Evolutionary conservation across 1,140 invertebrate species (phyloP).

Genomic region (Zaprionus kolodkinae): DNA sequence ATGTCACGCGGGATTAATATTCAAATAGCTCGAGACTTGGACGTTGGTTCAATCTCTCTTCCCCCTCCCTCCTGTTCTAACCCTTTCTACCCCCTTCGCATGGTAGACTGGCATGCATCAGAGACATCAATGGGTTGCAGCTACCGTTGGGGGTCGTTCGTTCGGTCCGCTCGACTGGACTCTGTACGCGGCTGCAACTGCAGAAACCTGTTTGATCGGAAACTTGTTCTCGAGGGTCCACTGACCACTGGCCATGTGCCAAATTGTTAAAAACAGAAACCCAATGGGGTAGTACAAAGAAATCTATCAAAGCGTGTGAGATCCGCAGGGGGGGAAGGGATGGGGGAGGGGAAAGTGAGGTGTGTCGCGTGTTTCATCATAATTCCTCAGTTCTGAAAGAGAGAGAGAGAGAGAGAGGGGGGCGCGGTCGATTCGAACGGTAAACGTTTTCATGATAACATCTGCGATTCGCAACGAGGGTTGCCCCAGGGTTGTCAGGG

Average conservation of each 20-base stretch:
- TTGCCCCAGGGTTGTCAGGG: conserved; percentile 35
- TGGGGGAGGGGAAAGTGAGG: not conserved
- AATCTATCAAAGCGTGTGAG: not conserved
- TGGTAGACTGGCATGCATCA: conserved; percentile 71
- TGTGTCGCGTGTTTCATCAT: conserved; percentile 79
- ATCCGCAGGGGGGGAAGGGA: not conserved
- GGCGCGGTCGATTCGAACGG: conserved; percentile 38
- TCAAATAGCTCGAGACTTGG: not conserved
- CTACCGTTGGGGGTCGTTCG: conserved; percentile 51
- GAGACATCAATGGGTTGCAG: conserved; percentile 67
- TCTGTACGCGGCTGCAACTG: conserved; percentile 38
- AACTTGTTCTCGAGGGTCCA: conserved; percentile 67
- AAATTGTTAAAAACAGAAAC: conserved; percentile 25
- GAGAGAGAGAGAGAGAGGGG: not conserved
- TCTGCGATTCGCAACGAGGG: conserved; percentile 58
- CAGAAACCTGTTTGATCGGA: conserved; percentile 62
- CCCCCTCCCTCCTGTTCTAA: not conserved
- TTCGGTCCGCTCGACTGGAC: not conserved
- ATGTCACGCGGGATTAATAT: conserved; percentile 66
- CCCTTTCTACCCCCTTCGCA: conserved; percentile 22
- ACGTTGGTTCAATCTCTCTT: not conserved
- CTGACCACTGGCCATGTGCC: conserved; percentile 58
- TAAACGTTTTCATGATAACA: conserved; percentile 80
- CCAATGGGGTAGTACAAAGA: not conserved
- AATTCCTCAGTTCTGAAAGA: conserved; percentile 19